Base-by-base conservation (phyloP, 2,888 invertebrate genomes). In the Cataglyphis rosenhaueri region DNA sequence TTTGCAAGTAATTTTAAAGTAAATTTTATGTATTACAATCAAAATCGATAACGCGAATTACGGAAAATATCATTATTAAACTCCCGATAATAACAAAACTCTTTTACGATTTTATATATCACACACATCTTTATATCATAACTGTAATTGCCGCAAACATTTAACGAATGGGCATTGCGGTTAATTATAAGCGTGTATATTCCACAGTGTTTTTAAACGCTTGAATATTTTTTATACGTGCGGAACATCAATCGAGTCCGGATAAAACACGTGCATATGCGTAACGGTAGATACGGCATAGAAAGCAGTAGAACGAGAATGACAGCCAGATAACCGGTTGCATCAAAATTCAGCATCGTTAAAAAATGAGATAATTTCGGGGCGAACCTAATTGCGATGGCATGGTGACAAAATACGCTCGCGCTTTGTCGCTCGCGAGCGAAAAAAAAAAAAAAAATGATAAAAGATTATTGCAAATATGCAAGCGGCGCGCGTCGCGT, bases 291-390 rank as follows among this genome's bases (percentile, higher is more conserved):
- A 78, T 41, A 57, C 12, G 52, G n/a, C n/a, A 52, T 52, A 52
- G 65, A 59, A 44, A 76, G 70, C 21, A 55, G 18, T 41, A 64
- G 75, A 25, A 57, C 21, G 68, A 68, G 57, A 21, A 44, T 35
- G 70, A 78, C 2, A 32, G 57, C 35, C 41, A 57, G 68, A 78
- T 70, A 78, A 66, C 41, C 59, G 44, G 78, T 35, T 3, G 70
- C 86, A 87, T 86, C 85, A 88, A 88, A 88, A 81, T 86, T 85
- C 81, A 79, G 66, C 57, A 83, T 79, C 59, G 82, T 25, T 74
- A 82, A 84, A 83, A 82, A 84, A 84, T 81, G 86, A 82, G 83
- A 88, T 85, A 87, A 88, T 87, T 89, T 87, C 32, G 65, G 84
- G 71, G 35, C 74, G 81, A 65, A 81, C 81, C 86, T 86, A 87